Base-by-base conservation (phyloP, 2,888 invertebrate genomes). In the Belgica antarctica region DNA sequence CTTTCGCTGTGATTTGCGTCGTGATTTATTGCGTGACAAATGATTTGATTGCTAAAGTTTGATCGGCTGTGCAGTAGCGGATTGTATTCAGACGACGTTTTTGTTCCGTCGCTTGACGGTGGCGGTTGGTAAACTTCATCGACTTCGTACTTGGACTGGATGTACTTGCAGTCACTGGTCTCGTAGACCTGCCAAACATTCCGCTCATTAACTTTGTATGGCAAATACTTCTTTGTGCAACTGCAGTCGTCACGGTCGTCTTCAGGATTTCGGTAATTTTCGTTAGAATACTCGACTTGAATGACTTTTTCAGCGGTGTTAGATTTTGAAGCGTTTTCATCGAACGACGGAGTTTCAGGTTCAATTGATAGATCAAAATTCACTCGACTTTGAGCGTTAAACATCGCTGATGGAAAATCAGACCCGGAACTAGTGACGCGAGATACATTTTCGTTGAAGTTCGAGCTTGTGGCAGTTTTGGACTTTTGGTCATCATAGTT, bases 151-250 rank as follows among this genome's bases (percentile, higher is more conserved):
- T 70, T 70, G 17, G 70, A 61, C 1, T 70, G 70, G 19, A 61
- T 70, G 28, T 61, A 70, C 41, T 70, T 70, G 19, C 70, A 70
- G 15, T 70, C 70, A 25, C 70, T 70, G 1, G 70, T 70, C 36
- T 70, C 70, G 59, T 70, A 70, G 3, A 70, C 61, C n/a, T 70
- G 70, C 70, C 70, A 70, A 25, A 70, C 70, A 41, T 70, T 70
- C 19, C 61, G 59, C 70, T 70, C 70, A 24, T 70, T 70, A n/a
- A 70, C 36, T 61, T 41, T 34, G n/a, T 70, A 70, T 27, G 70
- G 70, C 24, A 70, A 27, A 36, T 59, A 61, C 27, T 70, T 70
- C 31, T 70, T 70, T 10, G 41, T 70, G 41, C 70, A 70, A 70
- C 61, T 61, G 41, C 70, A 70, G 12, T 59, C 41, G 25, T 61